Evolutionary conservation across 2,888 invertebrate genomes (phyloP), one percentile per base, ranked within the genome.

Genomic region (Dione juno): DNA sequence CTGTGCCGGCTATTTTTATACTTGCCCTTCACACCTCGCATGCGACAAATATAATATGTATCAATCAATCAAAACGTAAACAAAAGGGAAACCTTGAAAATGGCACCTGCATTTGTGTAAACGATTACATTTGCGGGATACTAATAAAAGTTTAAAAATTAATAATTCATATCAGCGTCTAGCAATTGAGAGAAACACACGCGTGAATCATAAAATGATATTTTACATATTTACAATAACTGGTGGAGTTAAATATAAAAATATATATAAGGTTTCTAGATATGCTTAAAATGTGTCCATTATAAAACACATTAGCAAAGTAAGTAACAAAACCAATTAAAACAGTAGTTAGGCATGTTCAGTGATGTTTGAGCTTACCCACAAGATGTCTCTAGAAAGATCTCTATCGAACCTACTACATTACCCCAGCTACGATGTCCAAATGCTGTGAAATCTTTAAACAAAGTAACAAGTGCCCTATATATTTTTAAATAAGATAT

Each of bases 111-210:
- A 78, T 82, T 82, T 80, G 80, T 81, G 77, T 81, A 82, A 84
- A 80, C 81, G 82, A 79, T 80, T 81, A 81, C 86, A 84, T 84
- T 82, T 79, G 79, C 81, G 78, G 84, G 78, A 78, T 85, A 86
- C 87, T 83, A 85, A 88, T 85, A 81, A 81, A 84, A 79, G 81
- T 81, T n/a, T 83, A 84, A 84, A 82, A 85, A 88, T 84, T 84
- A 84, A 77, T 77, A 78, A 81, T 81, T 78, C 78, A 76, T 75
- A 72, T 70, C 63, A 63, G 70, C 73, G 72, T 72, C 71, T 75
- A 28, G 5, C 28, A 28, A 54, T 70, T 72, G 40, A 66, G 63
- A 73, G 68, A 71, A 75, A 73, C 53, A 21, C 64, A 70, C 72
- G 71, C 75, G 58, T 37, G 67, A 58, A 65, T 67, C 70, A 78